Conservation (phyloP, 1,140 invertebrate genomes). For the Halictus rubicundus region DNA sequence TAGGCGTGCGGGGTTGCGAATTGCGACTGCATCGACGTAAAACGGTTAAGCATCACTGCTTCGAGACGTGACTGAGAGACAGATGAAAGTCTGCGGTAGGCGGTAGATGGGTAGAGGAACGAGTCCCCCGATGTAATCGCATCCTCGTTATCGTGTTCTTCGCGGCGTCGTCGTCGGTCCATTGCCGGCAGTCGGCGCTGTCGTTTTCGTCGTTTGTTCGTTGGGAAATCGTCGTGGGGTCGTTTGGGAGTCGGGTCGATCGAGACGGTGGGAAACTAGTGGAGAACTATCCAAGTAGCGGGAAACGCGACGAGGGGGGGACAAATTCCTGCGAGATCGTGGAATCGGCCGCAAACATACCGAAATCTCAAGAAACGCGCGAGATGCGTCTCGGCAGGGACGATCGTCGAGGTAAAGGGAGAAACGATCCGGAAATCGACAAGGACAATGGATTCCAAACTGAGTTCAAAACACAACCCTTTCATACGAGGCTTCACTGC, state of each 20-base stretch:
- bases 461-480: no score
- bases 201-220: conserved; percentile 6
- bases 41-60: conserved; percentile 9
- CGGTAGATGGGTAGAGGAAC: background rate
- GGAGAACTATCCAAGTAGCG: background rate
- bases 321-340: background rate
- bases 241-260: conserved; percentile 28
- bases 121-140: conserved; percentile 21
- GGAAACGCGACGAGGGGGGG: background rate
- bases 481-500: no score
- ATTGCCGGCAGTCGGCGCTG: background rate
- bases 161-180: background rate
- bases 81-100: background rate
- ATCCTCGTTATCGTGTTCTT: conserved; percentile 23
- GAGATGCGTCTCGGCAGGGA: background rate
- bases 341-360: background rate
- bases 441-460: conserved; percentile 51
- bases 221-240: conserved; percentile 28
- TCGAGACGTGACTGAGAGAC: background rate
- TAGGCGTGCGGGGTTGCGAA: background rate
- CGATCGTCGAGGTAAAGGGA: background rate
- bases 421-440: conserved; percentile 22
- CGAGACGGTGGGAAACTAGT: background rate
- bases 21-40: conserved; percentile 1
- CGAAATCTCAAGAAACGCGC: no score